These are phyloP conservation scores for Drosophila nebulosa DNA, from an alignment of 1,140 invertebrate species.

Conservation along the genomic window DNA sequence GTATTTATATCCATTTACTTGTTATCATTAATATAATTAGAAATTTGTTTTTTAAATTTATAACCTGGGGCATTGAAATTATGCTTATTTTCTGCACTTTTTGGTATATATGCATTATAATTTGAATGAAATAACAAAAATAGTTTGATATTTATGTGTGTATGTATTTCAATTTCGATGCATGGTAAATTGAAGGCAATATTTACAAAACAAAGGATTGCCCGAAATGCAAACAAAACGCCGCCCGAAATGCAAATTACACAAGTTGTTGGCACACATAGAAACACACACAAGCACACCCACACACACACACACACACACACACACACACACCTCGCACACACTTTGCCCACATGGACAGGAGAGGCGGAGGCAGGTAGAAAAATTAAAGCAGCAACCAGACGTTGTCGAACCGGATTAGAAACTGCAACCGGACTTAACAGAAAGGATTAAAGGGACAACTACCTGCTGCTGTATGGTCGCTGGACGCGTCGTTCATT, in stretches of 20 bases:
- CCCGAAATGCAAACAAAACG: conserved; percentile 54
- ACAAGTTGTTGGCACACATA: conserved; percentile 23
- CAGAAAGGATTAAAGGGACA: conserved; percentile 65
- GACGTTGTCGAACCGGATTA: conserved; percentile 66
- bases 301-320: conserved; percentile 5
- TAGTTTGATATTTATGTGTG: conserved; percentile 4
- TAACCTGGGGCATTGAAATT: background rate
- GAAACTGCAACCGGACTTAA: conserved; percentile 65
- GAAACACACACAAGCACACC: background rate
- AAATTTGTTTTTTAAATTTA: background rate
- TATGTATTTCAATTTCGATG: conserved; percentile 10
- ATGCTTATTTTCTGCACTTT: background rate
- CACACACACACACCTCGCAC: background rate
- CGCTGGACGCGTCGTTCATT: conserved; percentile 45
- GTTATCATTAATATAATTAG: no score
- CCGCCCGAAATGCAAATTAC: conserved; percentile 53
- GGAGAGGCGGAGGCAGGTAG: conserved; percentile 21
- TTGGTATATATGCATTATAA: background rate
- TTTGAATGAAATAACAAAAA: background rate
- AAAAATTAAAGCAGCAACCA: background rate
- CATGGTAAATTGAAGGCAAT: conserved; percentile 41
- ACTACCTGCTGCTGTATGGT: conserved; percentile 38
- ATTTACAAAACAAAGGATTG: conserved; percentile 65
- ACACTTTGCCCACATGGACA: background rate
- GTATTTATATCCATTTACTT: no score